Base-by-base conservation (phyloP, 1,140 invertebrate species). In the Pogonognathellus flavescens region DNA sequence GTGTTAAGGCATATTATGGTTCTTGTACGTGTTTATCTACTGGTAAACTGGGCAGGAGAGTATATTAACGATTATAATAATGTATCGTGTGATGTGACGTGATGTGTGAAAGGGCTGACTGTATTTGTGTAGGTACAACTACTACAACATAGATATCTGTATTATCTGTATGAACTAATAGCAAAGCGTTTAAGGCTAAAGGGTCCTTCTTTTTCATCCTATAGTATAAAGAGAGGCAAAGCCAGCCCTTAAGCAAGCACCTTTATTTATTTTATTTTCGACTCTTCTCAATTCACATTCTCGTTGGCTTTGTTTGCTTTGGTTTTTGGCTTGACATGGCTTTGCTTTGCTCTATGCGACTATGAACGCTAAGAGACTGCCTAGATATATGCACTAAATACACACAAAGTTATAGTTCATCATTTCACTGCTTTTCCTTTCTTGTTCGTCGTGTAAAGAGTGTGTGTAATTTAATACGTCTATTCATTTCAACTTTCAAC, bases 401-500 rank as follows among this genome's bases (percentile, higher is more conserved):
- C 16, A 70, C 16, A 70, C 25, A 31, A 13, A 22, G 18, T 52
- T 18, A n/a, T n/a, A 53, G 76, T n/a, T n/a, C 31, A 80, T 80
- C 41, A 18, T 52, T 80, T 80, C n/a, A n/a, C n/a, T 22, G 41
- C 22, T 80, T 80, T 70, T 22, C 16, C 66, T 60, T 60, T 41
- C 31, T 41, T 8, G 59, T 60, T 60, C 59, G 59, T 20, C 59
- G 18, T 60, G 59, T n/a, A 60, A 60, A 70, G 25, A 22, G 66
- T 20, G 50, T 52, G 49, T 16, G 76, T 80, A 80, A 80, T 49
- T 53, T 80, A 80, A 80, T 80, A 80, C 76, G 76, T 80, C 76
- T 80, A 80, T 80, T 80, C 76, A 80, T 80, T 55, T 25, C 76
- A 80, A 55, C 76, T 80, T 80, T 80, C 76, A 80, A 80, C 76